These are phyloP conservation scores for Tragopan temminckii DNA, from an alignment of 2,797 vertebrate species.

Conservation along the genomic window DNA sequence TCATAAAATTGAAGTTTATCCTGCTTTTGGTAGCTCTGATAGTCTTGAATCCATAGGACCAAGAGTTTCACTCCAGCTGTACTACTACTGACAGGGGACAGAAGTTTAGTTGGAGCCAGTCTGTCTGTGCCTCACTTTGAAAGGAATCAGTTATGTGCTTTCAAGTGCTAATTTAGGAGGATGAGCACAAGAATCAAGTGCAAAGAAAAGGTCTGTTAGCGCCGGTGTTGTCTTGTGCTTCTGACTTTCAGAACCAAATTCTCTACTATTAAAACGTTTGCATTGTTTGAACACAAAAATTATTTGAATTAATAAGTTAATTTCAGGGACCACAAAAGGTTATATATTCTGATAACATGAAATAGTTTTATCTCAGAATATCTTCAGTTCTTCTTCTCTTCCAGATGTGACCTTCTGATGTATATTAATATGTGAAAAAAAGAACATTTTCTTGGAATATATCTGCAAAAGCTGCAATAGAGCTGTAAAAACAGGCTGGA, in stretches of 20 bases:
- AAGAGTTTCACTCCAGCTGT: not conserved
- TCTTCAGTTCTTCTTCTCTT: not conserved
- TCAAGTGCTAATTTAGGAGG: not conserved
- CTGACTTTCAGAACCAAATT: not conserved
- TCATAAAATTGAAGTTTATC: not conserved
- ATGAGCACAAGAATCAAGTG: not conserved
- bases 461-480: not conserved
- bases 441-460: not conserved
- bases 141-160: not conserved
- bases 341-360: not conserved
- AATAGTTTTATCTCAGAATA: not conserved
- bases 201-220: not conserved
- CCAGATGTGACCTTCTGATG: not conserved
- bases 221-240: not conserved
- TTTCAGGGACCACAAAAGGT: not conserved
- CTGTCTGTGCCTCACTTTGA: not conserved
- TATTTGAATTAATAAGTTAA: not conserved
- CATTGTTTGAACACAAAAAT: not conserved
- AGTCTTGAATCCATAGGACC: not conserved
- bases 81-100: not conserved
- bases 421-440: not conserved
- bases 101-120: not conserved
- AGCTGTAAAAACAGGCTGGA: not conserved
- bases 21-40: not conserved
- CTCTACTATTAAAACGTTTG: not conserved